phyloP scores from a whole-genome alignment of 2,113 vertebrate species.

The Spea multiplicata region DNA sequence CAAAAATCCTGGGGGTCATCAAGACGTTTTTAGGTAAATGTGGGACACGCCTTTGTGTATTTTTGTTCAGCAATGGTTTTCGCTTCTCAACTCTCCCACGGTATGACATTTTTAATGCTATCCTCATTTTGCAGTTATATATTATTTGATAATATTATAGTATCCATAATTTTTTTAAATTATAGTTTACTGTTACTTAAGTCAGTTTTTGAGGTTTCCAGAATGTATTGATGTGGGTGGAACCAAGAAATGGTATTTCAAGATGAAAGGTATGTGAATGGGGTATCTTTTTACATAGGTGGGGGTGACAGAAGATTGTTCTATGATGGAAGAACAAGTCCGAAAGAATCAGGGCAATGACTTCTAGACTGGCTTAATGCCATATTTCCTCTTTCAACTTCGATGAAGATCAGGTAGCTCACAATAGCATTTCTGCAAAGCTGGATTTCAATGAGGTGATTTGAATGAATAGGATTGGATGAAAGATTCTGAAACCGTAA shows the following conservation, averaged over 20 bases:
- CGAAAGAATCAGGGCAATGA: background rate
- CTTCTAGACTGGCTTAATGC: background rate
- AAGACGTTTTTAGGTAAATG: too few species aligned
- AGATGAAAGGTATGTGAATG: background rate
- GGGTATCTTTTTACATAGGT: background rate
- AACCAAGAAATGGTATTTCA: background rate
- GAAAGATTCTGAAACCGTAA: background rate
- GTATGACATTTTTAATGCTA: too few species aligned
- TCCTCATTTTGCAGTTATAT: too few species aligned
- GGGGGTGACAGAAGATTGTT: background rate
- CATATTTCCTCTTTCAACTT: slow-evolving; percentile 1
- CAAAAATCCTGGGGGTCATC: too few species aligned
- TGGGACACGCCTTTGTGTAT: too few species aligned
- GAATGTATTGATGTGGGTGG: too few species aligned
- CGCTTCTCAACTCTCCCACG: too few species aligned
- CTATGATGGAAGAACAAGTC: background rate
- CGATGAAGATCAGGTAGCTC: background rate
- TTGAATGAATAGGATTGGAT: background rate
- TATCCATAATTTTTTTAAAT: too few species aligned
- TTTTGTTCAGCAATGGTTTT: too few species aligned
- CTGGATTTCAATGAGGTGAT: background rate
- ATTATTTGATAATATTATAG: too few species aligned
- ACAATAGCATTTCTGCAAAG: background rate
- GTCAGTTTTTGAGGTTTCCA: too few species aligned
- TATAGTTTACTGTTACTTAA: too few species aligned